A percentile compares a stretch with the other conserved stretches of the same genome.
Evolutionary conservation across 2,888 invertebrate species (phyloP).

Genomic region (Drosophila austrosaltans): DNA sequence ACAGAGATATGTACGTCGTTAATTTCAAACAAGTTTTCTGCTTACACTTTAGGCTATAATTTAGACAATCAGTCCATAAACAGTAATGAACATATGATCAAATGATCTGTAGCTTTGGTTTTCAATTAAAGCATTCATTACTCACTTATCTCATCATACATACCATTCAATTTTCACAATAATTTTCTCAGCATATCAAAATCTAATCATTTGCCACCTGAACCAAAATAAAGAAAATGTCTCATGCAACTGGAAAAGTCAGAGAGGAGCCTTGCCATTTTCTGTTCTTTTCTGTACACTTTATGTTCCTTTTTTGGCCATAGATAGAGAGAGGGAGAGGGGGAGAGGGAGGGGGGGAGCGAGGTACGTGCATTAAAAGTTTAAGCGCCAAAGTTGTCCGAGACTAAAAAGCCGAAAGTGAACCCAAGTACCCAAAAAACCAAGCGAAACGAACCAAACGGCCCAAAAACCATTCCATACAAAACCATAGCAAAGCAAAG

Average conservation of each 20-base stretch:
- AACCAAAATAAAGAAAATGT: conserved; percentile 1
- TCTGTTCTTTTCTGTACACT: conserved; percentile 6
- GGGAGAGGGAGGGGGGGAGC: too few species aligned
- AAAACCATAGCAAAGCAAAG: conserved; percentile 37
- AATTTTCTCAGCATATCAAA: not conserved
- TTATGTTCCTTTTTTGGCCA: conserved; percentile 27
- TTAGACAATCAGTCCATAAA: too few species aligned
- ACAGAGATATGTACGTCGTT: too few species aligned
- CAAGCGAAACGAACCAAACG: conserved; percentile 23
- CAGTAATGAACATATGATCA: too few species aligned
- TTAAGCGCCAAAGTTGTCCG: conserved; percentile 67
- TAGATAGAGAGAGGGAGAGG: not conserved
- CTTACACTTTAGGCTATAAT: too few species aligned
- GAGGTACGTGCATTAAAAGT: conserved; percentile 71
- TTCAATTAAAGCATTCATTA: too few species aligned
- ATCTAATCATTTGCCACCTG: not conserved
- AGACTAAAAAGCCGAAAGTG: conserved; percentile 15
- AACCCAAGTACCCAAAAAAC: conserved; percentile 3
- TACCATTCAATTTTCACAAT: too few species aligned
- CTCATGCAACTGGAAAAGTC: conserved; percentile 6
- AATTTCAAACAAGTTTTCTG: too few species aligned
- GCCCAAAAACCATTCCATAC: too few species aligned
- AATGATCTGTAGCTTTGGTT: too few species aligned
- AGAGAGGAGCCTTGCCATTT: not conserved
- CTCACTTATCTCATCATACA: too few species aligned